Evolutionary conservation across 2,797 vertebrate species (phyloP), one percentile per base, ranked within the genome.

Genomic region (Steatocranus sp.): DNA sequence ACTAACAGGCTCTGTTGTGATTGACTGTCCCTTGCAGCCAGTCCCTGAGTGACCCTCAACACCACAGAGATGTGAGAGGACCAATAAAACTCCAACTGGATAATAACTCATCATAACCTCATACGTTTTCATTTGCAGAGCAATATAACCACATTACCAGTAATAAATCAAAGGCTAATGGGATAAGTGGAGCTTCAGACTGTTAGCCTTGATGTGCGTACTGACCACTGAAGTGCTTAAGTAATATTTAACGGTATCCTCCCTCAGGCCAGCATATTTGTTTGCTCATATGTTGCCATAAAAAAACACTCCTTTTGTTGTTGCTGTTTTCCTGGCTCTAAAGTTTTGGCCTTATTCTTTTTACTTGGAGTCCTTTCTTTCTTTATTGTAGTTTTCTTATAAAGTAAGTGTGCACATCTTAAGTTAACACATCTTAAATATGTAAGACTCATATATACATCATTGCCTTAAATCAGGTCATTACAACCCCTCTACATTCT

Each of bases 161-260:
- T 76, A 58, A 87, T 94, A 93, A 91, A 94, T 94, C 92, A 90
- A 43, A 41, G 70, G 85, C 80, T 92, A 92, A 94, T 92, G 75
- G 86, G 84, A 83, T 82, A 85, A 86, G 86, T 79, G 78, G 83
- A 56, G 58, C 83, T 77, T 88, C 70, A 74, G 86, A 88, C 79
- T 83, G 68, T 79, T 82, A 87, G 75, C 30, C 56, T 74, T 78
- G 87, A 88, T 87, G 81, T 87, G 88, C 78, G 83, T 74, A 76
- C 82, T 87, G 92, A 92, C 82, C 86, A 86, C 75, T 82, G 85
- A 79, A 87, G 88, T 83, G 80, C 63, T 58, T 50, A 74, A 53
- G 85, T 83, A 82, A 82, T 90, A 90, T 88, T 89, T 83, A 86
- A 91, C 79, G 46, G 17, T 38, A 75, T 73, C 51, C 73, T 11